These are phyloP conservation scores for Coelopa frigida DNA, from an alignment of 1,140 invertebrate species.

Conservation along the genomic window DNA sequence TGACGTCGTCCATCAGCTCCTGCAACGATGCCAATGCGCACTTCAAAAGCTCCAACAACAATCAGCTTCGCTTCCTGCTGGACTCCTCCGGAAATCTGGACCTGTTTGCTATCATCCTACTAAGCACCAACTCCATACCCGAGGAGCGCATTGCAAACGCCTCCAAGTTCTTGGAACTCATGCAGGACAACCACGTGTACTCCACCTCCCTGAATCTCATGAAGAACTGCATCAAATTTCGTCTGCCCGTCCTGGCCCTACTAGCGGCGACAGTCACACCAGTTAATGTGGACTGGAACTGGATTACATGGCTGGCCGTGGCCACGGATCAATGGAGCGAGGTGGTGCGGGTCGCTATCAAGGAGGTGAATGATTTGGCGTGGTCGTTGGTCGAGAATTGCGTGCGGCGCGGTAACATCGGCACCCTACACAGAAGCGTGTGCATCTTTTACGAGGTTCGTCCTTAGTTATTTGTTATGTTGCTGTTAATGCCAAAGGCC, in stretches of 20 bases:
- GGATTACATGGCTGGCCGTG: constrained; percentile 51
- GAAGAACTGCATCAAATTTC: constrained; percentile 34
- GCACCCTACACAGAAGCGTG: constrained; percentile 48
- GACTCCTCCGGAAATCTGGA: constrained; percentile 22
- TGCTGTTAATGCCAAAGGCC: not conserved
- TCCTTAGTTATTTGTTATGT: not conserved
- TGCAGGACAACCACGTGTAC: constrained; percentile 19
- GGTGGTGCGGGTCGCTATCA: constrained; percentile 11
- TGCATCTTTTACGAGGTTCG: constrained; percentile 49
- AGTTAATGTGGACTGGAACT: constrained; percentile 43
- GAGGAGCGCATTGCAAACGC: constrained; percentile 18
- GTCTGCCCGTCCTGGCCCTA: constrained; percentile 49
- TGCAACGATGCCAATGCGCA: constrained; percentile 21
- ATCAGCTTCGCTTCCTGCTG: constrained; percentile 10
- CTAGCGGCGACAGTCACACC: constrained; percentile 46
- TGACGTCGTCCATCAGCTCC: constrained; percentile 25
- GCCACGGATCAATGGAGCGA: constrained; percentile 42
- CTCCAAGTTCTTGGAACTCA: constrained; percentile 23
- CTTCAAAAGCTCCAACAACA: constrained; percentile 15
- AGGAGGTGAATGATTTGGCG: constrained; percentile 17
- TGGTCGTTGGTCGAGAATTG: constrained; percentile 39
- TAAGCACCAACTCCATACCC: constrained; percentile 21
- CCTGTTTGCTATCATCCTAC: constrained; percentile 34
- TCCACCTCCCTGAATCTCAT: constrained; percentile 44
- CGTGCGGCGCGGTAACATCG: constrained; percentile 43